Percentiles rank a stretch among this genome's conserved stretches.
These are phyloP conservation scores for Gandaritis pyraliata DNA, from an alignment of 2,888 invertebrate genomes.

Conservation along the genomic window DNA sequence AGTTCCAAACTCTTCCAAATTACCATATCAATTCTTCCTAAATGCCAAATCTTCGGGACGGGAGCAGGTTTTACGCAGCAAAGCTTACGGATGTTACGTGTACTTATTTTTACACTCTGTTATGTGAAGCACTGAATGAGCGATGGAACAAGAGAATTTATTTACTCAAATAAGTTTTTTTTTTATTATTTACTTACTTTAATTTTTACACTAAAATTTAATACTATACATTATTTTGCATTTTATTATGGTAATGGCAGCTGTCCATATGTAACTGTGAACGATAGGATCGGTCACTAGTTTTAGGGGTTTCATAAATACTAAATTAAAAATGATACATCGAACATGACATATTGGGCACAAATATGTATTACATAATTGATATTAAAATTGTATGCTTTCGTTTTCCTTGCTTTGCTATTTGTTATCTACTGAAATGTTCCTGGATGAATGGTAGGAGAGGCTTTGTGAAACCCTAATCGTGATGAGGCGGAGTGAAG, in stretches of 20 bases:
- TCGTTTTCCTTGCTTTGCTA: slow-evolving; percentile 70
- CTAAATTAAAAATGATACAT: slow-evolving; percentile 79
- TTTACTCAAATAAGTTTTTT: slow-evolving; percentile 82
- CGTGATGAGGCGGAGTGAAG: slow-evolving; percentile 36
- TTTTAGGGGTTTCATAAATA: slow-evolving; percentile 78
- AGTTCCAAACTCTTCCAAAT: slow-evolving; percentile 42
- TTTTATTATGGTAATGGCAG: slow-evolving; percentile 82
- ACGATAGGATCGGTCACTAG: slow-evolving; percentile 70
- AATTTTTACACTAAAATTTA: slow-evolving; percentile 74
- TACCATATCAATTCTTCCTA: slow-evolving; percentile 41
- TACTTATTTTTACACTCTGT: slow-evolving; percentile 79
- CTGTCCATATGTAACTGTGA: slow-evolving; percentile 75
- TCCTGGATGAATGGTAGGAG: slow-evolving; percentile 59
- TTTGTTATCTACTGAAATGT: slow-evolving; percentile 60
- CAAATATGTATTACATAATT: slow-evolving; percentile 62
- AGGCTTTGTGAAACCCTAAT: slow-evolving; percentile 69
- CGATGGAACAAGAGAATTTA: slow-evolving; percentile 84
- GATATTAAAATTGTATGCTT: slow-evolving; percentile 61
- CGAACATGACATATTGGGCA: slow-evolving; percentile 84
- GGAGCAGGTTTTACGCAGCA: slow-evolving; percentile 44
- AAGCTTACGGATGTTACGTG: slow-evolving; percentile 42
- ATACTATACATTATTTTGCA: slow-evolving; percentile 80
- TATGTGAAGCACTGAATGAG: slow-evolving; percentile 78
- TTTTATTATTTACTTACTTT: slow-evolving; percentile 74
- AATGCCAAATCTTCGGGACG: slow-evolving; percentile 48